Evolutionary conservation across 2,113 vertebrate species (phyloP).

Genomic region (Motacilla tschutschensis): DNA sequence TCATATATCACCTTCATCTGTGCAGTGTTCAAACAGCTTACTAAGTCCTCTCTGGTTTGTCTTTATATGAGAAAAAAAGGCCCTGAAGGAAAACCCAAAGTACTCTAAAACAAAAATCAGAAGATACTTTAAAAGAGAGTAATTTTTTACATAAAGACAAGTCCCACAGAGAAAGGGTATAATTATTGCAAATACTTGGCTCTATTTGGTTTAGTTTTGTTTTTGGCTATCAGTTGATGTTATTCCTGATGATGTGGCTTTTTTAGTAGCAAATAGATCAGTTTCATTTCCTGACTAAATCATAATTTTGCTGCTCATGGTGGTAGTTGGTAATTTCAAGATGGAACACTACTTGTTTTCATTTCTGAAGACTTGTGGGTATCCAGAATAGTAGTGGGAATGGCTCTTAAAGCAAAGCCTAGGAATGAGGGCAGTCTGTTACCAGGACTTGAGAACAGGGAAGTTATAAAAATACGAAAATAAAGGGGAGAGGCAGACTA

Average conservation of each 20-base stretch:
- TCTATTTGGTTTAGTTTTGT: neutral
- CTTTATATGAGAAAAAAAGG: neutral
- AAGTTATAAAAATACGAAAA: neutral
- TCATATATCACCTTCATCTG: neutral
- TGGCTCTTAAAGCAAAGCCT: neutral
- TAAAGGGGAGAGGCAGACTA: accelerated
- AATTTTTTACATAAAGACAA: neutral
- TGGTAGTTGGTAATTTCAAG: neutral
- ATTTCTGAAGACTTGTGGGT: neutral
- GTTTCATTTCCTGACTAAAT: neutral
- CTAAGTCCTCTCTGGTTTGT: neutral
- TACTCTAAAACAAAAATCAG: neutral
- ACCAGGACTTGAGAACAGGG: neutral
- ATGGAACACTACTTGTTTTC: neutral
- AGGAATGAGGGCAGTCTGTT: neutral
- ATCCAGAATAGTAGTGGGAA: neutral
- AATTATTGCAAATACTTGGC: neutral
- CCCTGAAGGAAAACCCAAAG: neutral
- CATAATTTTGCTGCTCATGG: neutral
- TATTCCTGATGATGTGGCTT: neutral
- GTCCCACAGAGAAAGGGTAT: neutral
- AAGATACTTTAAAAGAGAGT: neutral
- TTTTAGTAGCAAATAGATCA: neutral
- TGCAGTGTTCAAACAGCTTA: neutral
- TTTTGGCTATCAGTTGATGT: neutral